Conservation (phyloP, 2,113 vertebrate species). For the Nettapus auritus region DNA sequence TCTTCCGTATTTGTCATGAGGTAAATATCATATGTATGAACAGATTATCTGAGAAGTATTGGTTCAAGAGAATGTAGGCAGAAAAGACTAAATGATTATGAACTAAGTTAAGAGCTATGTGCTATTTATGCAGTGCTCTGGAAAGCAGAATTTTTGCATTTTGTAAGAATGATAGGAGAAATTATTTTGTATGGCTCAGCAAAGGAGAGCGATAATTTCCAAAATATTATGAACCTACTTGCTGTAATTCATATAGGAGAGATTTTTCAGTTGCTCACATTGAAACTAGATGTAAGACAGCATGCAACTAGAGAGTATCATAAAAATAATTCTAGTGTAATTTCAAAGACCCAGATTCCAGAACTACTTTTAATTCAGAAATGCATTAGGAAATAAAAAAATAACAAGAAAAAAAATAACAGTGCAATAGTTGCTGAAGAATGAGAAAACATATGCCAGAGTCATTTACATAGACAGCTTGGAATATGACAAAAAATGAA, state of each 20-base stretch:
- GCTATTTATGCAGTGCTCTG: background rate
- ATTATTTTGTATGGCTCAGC: background rate
- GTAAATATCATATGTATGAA: background rate
- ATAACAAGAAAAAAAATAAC: background rate
- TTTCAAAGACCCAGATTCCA: background rate
- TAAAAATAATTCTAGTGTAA: background rate
- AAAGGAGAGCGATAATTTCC: background rate
- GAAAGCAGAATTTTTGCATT: background rate
- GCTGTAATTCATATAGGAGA: background rate
- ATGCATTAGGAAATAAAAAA: background rate
- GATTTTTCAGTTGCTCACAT: background rate
- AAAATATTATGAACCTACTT: background rate
- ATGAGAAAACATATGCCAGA: background rate
- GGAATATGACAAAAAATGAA: background rate
- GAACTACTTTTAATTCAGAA: background rate
- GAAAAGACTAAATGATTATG: background rate
- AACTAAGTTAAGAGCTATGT: background rate
- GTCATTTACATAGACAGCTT: background rate
- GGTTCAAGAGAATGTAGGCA: background rate
- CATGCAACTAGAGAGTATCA: background rate
- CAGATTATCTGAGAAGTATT: background rate
- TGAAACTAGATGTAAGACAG: background rate
- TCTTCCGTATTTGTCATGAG: background rate
- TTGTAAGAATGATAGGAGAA: background rate
- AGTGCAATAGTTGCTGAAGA: background rate